Evolutionary conservation across 2,888 invertebrate species (phyloP), one percentile per base, ranked within the genome.

Genomic region (Prosapia bicincta): DNA sequence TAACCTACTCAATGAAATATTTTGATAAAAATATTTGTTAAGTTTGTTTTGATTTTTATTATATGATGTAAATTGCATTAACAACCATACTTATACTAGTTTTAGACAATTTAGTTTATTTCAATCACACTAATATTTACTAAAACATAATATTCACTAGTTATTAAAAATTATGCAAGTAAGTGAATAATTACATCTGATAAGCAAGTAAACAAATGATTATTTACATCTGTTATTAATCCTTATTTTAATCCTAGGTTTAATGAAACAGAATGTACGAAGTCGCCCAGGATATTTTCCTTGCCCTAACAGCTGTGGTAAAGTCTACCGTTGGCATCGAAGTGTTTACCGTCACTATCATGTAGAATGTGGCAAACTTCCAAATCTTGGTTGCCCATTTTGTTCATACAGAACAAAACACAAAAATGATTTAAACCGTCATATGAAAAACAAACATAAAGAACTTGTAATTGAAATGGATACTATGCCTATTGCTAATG

Each of bases 331-430:
- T 73, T 81, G 81, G 75, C 80, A 81, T 54, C 79, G 80, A 66
- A 82, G 82, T 54, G 79, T 85, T 25, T 81, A 79, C 71, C 77
- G 84, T 24, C 85, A 85, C 78, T 79, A 81, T 10, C 83, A 81
- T 10, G 20, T 72, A 78, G 85, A 85, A 77, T 85, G 85, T 78
- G 83, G 83, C 25, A 82, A 83, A 76, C 81, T 81, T 25, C 83
- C 84, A 3, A 80, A 83, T 66, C 85, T 84, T 78, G 81, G 80
- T 26, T 85, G 84, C 66, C 81, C 81, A 0, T 82, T 83, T 74
- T 85, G 84, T 76, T 10, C 72, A 1, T 24, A 72, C 15, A 32
- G 72, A 67, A 68, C 72, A 13, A 73, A 72, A 25, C 71, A 72
- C 24, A 77, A 76, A 26, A 66, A 78, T 26, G 28, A 72, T 71